Evolutionary conservation across 1,140 invertebrate genomes (phyloP), one percentile per base, ranked within the genome.

Genomic region (Pseudomyrmex flavicornis): DNA sequence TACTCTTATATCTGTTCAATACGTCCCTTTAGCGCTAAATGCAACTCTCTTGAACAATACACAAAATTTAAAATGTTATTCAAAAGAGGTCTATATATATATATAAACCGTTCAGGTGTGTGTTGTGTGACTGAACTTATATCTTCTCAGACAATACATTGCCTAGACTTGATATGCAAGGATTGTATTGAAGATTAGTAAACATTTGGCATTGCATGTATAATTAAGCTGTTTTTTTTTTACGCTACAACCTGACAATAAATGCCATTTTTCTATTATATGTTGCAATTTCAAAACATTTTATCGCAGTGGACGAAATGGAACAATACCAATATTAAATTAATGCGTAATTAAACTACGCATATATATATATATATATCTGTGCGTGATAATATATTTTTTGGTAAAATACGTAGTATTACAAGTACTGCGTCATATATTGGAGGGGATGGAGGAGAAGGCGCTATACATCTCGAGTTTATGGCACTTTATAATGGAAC

Each of bases 211-310:
- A 12, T 48, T 52, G 35, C 22, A 69, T 20, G 52, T 13, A 10
- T 70, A 70, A 69, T 58, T 46, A 58, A 79, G 44, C 54, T 10
- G 54, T 79, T 44, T 20, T 17, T 22, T 80, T 35, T 68, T 59
- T n/a, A 63, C 59, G 10, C 72, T 61, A 62, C 86, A 77, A 62
- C 76, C 83, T 88, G 87, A 82, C 76, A 61, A 70, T 59, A 74
- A 84, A 59, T 12, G 35, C 62, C 44, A 20, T 44, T 46, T 5
- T 35, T 35, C 35, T 35, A 35, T 35, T 54, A 74, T 48, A n/a
- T 68, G 9, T 56, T 50, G 22, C 26, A 59, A 70, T 80, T 44
- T 80, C 66, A 20, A 9, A 80, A 2, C 56, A 65, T 20, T 48
- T 70, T 46, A 59, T 50, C 66, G 76, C 44, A 15, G 7, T 46